phyloP scores from a whole-genome alignment of 2,797 vertebrate genomes.

The Phrynocephalus vlangalii region DNA sequence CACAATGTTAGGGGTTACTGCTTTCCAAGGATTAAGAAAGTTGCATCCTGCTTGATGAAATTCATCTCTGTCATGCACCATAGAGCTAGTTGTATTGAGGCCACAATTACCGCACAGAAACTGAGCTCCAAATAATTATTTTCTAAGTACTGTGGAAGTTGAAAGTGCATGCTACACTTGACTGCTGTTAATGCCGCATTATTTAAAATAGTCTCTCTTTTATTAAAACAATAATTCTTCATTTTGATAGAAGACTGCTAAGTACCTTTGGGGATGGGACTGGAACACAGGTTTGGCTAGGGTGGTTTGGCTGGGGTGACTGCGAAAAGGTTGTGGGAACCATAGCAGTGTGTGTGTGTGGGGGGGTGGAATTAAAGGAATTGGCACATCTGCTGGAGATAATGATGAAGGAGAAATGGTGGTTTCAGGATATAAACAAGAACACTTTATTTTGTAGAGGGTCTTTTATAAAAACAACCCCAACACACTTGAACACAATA shows the following conservation, averaged over 20 bases:
- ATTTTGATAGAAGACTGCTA: fast-evolving
- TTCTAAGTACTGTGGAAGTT: slow-evolving; percentile 33
- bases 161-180: neutral
- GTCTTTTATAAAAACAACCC: too few relatives aligned
- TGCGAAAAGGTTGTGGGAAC: slow-evolving; percentile 53
- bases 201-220: slow-evolving; percentile 21
- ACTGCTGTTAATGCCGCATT: slow-evolving; percentile 5
- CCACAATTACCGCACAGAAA: slow-evolving; percentile 28
- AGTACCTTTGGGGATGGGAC: slow-evolving; percentile 40
- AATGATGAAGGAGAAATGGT: too few relatives aligned
- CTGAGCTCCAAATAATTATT: slow-evolving; percentile 29
- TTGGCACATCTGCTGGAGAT: too few relatives aligned
- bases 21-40: slow-evolving; percentile 44
- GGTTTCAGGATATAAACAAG: too few relatives aligned
- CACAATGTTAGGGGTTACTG: slow-evolving; percentile 49
- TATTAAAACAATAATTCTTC: slow-evolving; percentile 30
- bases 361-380: slow-evolving; percentile 28
- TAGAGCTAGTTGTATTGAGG: slow-evolving; percentile 36
- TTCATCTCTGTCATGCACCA: slow-evolving; percentile 44
- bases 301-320: slow-evolving; percentile 35
- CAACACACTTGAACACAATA: too few relatives aligned
- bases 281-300: neutral
- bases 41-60: slow-evolving; percentile 47
- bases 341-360: neutral
- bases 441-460: too few relatives aligned